Evolutionary conservation across 2,888 invertebrate species (phyloP).

Genomic region (Cheiracanthium punctorium): DNA sequence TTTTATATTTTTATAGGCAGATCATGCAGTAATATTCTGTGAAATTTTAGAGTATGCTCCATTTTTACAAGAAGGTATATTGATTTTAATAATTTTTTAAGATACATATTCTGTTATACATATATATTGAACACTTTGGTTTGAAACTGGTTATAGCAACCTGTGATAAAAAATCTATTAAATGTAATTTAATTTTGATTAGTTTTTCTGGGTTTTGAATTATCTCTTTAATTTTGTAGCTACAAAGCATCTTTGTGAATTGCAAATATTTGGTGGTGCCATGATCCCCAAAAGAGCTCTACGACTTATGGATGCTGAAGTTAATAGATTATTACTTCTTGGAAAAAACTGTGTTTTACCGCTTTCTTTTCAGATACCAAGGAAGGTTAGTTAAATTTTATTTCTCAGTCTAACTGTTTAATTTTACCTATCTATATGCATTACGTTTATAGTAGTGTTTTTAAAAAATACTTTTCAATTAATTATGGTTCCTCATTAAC

Average conservation of each 20-base stretch:
- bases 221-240: too few relatives aligned
- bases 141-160: too few relatives aligned
- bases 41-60: conserved; percentile 93
- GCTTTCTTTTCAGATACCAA: conserved; percentile 94
- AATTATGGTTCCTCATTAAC: too few relatives aligned
- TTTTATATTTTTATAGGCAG: conserved; percentile 80
- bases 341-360: conserved; percentile 91
- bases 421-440: too few relatives aligned
- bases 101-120: too few relatives aligned
- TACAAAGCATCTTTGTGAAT: conserved; percentile 88
- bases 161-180: too few relatives aligned
- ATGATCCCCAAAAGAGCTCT: conserved; percentile 93
- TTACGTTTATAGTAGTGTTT: too few relatives aligned
- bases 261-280: conserved; percentile 94
- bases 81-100: too few relatives aligned
- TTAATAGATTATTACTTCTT: conserved; percentile 91
- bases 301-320: conserved; percentile 97
- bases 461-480: too few relatives aligned
- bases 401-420: too few relatives aligned
- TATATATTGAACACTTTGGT: too few relatives aligned
- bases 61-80: conserved; percentile 87
- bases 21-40: conserved; percentile 91
- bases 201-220: conserved; percentile 16
- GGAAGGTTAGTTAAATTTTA: too few relatives aligned
- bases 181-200: background rate